Conservation (phyloP, 2,113 vertebrate species). For the Pteropus alecto region DNA sequence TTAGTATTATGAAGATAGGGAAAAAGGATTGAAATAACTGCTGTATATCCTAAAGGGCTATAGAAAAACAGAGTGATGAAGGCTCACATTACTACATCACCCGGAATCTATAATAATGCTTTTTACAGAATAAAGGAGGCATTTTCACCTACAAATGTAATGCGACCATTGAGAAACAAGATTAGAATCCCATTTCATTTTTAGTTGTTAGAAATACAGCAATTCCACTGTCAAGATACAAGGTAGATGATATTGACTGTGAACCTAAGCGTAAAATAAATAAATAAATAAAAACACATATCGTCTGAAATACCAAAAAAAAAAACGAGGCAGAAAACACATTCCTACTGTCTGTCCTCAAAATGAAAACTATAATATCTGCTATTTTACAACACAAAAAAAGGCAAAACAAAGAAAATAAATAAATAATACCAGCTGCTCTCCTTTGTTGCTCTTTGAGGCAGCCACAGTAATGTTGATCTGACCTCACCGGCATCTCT, state of each 20-base stretch:
- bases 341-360: not conserved
- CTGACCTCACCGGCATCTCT: not conserved
- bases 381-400: not conserved
- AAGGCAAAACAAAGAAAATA: not conserved
- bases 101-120: not conserved
- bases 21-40: not conserved
- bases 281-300: no score
- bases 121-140: not conserved
- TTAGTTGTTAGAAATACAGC: not conserved
- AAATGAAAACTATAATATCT: not conserved
- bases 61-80: not conserved
- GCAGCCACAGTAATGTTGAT: not conserved
- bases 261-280: no score
- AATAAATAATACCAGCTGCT: not conserved
- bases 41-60: not conserved
- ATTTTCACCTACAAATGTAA: no score
- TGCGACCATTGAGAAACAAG: not conserved
- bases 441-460: not conserved
- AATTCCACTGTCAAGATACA: not conserved
- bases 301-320: no score
- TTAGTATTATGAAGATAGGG: not conserved
- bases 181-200: no score
- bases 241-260: not conserved
- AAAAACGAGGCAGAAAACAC: not conserved
- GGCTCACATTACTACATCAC: rapidly evolving